phyloP scores from a whole-genome alignment of 2,113 vertebrate genomes.

The Pandion haliaetus region DNA sequence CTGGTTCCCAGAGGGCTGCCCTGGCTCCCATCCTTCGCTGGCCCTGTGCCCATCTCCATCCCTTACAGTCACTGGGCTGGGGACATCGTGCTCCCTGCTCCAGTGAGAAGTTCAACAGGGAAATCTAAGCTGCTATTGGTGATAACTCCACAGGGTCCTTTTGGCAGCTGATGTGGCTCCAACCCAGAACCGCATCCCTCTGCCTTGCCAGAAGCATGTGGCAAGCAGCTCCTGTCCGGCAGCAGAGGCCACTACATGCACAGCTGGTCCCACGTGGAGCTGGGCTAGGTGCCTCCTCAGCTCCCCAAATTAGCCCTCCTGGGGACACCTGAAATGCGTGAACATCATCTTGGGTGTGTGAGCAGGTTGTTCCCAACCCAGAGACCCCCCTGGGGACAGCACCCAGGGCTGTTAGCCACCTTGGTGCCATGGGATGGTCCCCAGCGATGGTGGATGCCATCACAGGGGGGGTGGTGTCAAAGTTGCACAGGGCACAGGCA shows the following conservation, averaged over 20 bases:
- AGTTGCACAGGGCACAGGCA: neutral
- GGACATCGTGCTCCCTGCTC: rapidly evolving
- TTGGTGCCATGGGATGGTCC: neutral
- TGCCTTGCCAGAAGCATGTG: rapidly evolving
- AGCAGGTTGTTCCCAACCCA: neutral
- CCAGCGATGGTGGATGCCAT: neutral
- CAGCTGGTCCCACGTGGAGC: neutral
- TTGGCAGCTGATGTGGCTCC: neutral
- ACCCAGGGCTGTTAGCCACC: neutral
- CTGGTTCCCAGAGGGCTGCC: neutral
- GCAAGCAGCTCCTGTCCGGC: rapidly evolving
- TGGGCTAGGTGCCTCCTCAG: neutral
- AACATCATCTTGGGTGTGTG: neutral
- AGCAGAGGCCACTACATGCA: neutral
- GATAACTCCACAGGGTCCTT: neutral
- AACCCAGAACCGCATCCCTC: rapidly evolving
- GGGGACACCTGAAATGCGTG: neutral
- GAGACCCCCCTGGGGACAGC: neutral
- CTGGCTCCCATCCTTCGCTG: neutral
- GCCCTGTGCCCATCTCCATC: neutral
- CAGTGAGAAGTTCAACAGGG: neutral
- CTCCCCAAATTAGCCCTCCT: neutral
- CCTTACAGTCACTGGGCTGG: rapidly evolving
- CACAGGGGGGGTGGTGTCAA: neutral
- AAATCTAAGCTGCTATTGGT: neutral